Evolutionary conservation across 23 tunicate genomes (phyloP), one percentile per base, ranked within the genome.

Genomic region (Phallusia fumigata): DNA sequence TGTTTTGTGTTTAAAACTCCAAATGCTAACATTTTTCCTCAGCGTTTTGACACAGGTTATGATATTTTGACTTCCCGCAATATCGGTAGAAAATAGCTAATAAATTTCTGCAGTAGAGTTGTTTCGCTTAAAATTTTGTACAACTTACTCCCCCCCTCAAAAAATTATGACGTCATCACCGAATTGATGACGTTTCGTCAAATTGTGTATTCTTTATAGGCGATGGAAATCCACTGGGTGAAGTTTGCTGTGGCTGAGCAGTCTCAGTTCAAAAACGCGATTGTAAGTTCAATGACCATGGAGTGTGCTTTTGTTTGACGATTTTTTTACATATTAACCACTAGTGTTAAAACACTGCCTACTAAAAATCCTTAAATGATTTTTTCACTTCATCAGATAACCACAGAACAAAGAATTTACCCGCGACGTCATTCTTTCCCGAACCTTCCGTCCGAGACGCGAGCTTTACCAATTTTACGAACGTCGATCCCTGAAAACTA

Each of bases 361-460:
- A 15, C 18, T 51, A 13, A 15, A 51, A 15, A 51, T 13, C 15
- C 58, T 51, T 18, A 51, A 51, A 51, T 51, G 58, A 15, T 18
- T 51, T 51, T 58, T 8, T 58, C 13, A 22, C 16, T 8, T 85
- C 73, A 19, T 40, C 82, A 88, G 93, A 28, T 82, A 0, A 73
- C 83, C n/a, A 73, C 86, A 28, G 76, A 52, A 16, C 79, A 81
- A 76, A 79, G 75, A 47, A 80, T 40, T 36, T 88, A 82, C 28
- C 64, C 24, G 11, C 50, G 85, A 53, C 73, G 85, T 74, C 47
- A 78, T 76, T 89, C 94, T 16, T 89, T 79, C 76, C 94, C 94
- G 12, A 53, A 26, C 28, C 78, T 83, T 35, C 53, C 73, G 32
- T 49, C 85, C 2, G 94, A 89, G 80, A 32, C 52, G 16, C 81